Conservation (phyloP, 2,797 vertebrate genomes). For the Toxotes lorentzi region DNA sequence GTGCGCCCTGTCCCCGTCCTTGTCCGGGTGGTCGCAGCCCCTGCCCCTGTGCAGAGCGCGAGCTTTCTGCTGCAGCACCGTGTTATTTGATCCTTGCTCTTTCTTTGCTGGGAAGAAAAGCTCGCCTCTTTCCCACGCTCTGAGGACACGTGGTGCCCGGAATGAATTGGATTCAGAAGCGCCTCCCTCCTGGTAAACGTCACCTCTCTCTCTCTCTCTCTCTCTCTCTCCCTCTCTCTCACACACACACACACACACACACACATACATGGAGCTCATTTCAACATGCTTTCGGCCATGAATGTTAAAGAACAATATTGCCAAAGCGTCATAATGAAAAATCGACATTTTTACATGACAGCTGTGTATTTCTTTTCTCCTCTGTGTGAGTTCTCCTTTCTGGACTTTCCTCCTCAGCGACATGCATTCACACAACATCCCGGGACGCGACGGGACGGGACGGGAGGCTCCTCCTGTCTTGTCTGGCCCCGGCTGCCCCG, state of each 20-base stretch:
- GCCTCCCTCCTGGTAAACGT: conserved; percentile 87
- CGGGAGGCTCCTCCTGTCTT: conserved; percentile 60
- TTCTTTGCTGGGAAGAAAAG: conserved; percentile 97
- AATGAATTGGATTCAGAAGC: conserved; percentile 91
- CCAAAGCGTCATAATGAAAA: conserved; percentile 12
- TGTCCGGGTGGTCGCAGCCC: conserved; percentile 77
- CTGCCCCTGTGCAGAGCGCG: conserved; percentile 69
- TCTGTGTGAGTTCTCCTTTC: neutral
- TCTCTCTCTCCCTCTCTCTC: conserved; percentile 42
- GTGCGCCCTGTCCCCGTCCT: conserved; percentile 65
- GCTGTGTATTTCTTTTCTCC: conserved; percentile 7
- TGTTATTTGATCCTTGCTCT: conserved; percentile 90
- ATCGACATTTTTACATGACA: conserved; percentile 16
- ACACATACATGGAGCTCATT: conserved; percentile 22
- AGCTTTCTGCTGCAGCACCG: conserved; percentile 79
- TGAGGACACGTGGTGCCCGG: conserved; percentile 91
- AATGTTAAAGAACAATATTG: conserved; percentile 14
- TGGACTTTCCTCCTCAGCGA: conserved; percentile 10
- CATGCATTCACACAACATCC: conserved; percentile 18
- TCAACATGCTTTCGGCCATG: conserved; percentile 20
- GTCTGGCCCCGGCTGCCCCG: conserved; percentile 49
- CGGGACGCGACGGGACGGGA: conserved; percentile 15
- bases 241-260: conserved; percentile 36
- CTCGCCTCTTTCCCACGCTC: conserved; percentile 99
- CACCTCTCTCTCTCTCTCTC: conserved; percentile 64